Conservation (phyloP, 2,113 vertebrate species). For the Tricholaema leucomelas region DNA sequence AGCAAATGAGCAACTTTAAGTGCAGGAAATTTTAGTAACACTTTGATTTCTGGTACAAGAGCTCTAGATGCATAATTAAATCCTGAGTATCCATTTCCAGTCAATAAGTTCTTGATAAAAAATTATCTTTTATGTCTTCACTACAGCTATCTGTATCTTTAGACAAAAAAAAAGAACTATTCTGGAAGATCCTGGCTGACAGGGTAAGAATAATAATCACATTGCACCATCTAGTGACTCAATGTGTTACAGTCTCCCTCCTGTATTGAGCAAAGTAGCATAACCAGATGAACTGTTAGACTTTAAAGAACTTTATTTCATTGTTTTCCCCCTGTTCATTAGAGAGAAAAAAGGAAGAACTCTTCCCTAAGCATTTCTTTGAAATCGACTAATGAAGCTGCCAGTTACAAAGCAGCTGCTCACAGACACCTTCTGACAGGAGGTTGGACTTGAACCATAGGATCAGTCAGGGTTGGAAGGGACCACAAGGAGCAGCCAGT, state of each 20-base stretch:
- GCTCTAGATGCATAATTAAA: background rate
- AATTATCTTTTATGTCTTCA: background rate
- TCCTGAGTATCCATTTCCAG: background rate
- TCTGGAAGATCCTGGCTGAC: background rate
- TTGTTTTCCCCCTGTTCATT: background rate
- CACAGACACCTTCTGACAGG: background rate
- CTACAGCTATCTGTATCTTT: background rate
- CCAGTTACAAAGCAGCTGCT: background rate
- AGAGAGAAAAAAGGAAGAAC: background rate
- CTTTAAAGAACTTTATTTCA: background rate
- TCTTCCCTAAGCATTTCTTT: background rate
- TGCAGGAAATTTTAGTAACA: background rate
- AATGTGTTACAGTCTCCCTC: background rate
- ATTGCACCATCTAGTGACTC: conserved; percentile 69
- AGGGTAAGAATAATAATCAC: background rate
- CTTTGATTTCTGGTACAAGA: background rate
- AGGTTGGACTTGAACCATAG: no score
- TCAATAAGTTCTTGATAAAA: background rate
- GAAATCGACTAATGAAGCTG: background rate
- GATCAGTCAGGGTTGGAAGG: no score
- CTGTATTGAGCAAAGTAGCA: background rate
- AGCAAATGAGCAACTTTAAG: background rate
- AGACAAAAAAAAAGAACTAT: background rate
- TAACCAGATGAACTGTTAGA: background rate
- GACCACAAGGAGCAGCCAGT: no score